phyloP scores from a whole-genome alignment of 2,888 invertebrate genomes.

The Tortrix viridana region DNA sequence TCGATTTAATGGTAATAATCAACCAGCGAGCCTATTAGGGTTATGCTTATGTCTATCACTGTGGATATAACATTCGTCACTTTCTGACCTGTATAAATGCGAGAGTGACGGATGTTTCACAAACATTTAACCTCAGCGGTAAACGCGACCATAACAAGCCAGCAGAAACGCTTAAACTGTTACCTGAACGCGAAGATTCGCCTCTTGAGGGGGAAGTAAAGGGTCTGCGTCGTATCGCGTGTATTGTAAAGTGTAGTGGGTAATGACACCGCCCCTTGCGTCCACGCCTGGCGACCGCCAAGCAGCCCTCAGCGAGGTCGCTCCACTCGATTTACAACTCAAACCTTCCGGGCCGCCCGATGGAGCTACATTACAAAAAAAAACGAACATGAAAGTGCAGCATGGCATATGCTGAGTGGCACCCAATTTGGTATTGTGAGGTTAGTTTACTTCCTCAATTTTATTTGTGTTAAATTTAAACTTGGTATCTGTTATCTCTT shows the following conservation, averaged over 20 bases:
- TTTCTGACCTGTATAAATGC: no score
- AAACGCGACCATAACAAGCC: no score
- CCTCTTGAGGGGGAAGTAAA: slow-evolving; percentile 68
- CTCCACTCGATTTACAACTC: slow-evolving; percentile 88
- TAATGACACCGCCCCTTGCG: slow-evolving; percentile 87
- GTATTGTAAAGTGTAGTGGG: slow-evolving; percentile 77
- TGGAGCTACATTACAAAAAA: slow-evolving; percentile 83
- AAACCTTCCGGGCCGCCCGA: slow-evolving; percentile 90
- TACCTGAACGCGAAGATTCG: slow-evolving; percentile 74
- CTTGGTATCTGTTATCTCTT: no score
- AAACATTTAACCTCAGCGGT: no score
- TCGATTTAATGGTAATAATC: no score
- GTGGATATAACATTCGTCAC: no score
- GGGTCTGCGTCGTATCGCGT: slow-evolving; percentile 73
- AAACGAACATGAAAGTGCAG: slow-evolving; percentile 40
- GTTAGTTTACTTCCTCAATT: no score
- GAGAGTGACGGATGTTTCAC: no score
- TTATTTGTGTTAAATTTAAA: no score
- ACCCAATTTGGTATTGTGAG: no score
- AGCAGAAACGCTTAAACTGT: slow-evolving; percentile 17
- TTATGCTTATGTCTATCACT: background rate
- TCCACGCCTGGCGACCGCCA: slow-evolving; percentile 88
- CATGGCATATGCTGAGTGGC: no score
- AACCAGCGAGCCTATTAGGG: background rate
- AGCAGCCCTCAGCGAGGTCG: slow-evolving; percentile 90